Base-by-base conservation (phyloP, 2,113 vertebrate genomes). In the Pagrus major region DNA sequence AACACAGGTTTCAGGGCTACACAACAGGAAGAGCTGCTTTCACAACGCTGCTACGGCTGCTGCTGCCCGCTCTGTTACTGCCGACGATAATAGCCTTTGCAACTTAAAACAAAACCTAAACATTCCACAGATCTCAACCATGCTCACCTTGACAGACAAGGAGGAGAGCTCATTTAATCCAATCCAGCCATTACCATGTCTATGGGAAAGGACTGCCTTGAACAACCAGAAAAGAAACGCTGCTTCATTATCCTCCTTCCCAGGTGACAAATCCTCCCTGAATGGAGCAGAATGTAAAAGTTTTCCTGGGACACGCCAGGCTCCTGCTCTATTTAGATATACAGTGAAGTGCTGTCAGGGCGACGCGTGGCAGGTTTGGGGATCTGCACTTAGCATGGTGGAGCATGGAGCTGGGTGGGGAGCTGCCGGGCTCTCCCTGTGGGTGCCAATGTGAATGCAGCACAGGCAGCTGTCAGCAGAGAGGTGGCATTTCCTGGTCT, bases 391-490 rank as follows among this genome's bases (percentile, higher is more conserved):
- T 78, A 87, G 85, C 68, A 81, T 81, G 83, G 89, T 23, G 75
- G 80, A 37, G 64, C 63, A 21, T 2, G 4, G 87, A 79, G 83
- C 74, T 1, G 86, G 74, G 94, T 93, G 96, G 95, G 95, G 95
- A 94, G 94, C 95, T 95, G 96, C 94, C 91, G 94, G 95, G 89
- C 73, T 91, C 85, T 84, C 94, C 91, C 91, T 85, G 21, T 87
- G 90, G 93, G 94, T 93, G 94, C 92, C 94, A 86, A 93, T 94
- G 92, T 95, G 93, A 95, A 92, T 87, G 89, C 94, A 86, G 94
- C 96, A 95, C 94, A 96, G 95, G 96, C 95, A 96, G 96, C 98
- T 98, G 98, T 98, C 97, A 98, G 89, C 84, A 31, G 93, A 92
- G 94, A 96, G 96, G 96, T 97, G 96, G 95, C 96, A 96, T 96